Evolutionary conservation across 2,113 vertebrate species (phyloP).

Genomic region (Prunella himalayana): DNA sequence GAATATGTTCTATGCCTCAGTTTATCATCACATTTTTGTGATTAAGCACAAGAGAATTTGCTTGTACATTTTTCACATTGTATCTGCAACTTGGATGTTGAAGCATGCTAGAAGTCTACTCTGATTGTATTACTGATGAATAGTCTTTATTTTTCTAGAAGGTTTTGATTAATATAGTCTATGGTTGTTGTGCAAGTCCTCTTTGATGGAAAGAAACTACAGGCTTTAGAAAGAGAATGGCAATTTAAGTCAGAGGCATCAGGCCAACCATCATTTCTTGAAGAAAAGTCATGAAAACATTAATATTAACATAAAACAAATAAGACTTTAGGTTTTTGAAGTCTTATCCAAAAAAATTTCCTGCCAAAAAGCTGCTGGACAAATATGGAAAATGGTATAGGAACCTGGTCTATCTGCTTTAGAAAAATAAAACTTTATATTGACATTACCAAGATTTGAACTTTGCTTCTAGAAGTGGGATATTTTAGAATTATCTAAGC

Average conservation of each 20-base stretch:
- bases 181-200: not conserved
- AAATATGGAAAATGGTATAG: not conserved
- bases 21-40: not conserved
- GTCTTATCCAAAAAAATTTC: not conserved
- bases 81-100: not conserved
- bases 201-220: not conserved
- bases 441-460: constrained; percentile 27
- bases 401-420: not conserved
- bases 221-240: not conserved
- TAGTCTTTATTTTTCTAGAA: not conserved
- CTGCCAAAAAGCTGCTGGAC: constrained; percentile 24
- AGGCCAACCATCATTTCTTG: not conserved
- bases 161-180: not conserved
- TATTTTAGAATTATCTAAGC: not conserved
- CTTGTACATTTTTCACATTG: not conserved
- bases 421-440: constrained; percentile 9
- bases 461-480: not conserved
- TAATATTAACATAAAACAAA: constrained; percentile 2
- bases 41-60: not conserved
- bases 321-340: not conserved
- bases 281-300: not conserved
- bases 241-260: not conserved
- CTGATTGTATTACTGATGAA: not conserved
- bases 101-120: not conserved
- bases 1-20: not conserved